These are phyloP conservation scores for Champsocephalus esox DNA, from an alignment of 2,797 vertebrate genomes.

Conservation along the genomic window DNA sequence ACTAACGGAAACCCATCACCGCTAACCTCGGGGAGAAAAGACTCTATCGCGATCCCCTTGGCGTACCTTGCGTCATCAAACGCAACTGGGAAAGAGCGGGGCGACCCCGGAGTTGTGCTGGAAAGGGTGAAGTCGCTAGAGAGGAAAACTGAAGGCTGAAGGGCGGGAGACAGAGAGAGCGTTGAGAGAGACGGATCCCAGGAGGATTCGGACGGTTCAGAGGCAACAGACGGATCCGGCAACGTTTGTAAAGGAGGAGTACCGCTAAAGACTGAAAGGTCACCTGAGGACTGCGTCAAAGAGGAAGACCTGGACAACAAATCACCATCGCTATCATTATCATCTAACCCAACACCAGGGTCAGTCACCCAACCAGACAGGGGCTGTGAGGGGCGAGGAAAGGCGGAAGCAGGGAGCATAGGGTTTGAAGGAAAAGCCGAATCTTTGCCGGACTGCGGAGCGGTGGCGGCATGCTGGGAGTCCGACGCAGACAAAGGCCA, in stretches of 20 bases:
- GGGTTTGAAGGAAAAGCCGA: conserved; percentile 84
- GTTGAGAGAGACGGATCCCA: conserved; percentile 76
- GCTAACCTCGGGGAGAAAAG: conserved; percentile 58
- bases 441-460: conserved; percentile 81
- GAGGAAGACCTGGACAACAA: conserved; percentile 85
- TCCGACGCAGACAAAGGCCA: conserved; percentile 82
- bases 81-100: conserved; percentile 81
- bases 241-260: conserved; percentile 83
- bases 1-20: conserved; percentile 59
- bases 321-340: conserved; percentile 82
- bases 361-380: conserved; percentile 83
- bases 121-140: conserved; percentile 85
- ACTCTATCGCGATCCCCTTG: conserved; percentile 63
- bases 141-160: conserved; percentile 84
- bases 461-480: conserved; percentile 68
- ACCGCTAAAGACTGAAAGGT: conserved; percentile 79
- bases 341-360: conserved; percentile 78
- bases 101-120: conserved; percentile 73
- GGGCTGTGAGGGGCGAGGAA: conserved; percentile 80
- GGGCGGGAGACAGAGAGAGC: conserved; percentile 78
- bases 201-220: conserved; percentile 70
- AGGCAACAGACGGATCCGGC: conserved; percentile 72
- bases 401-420: conserved; percentile 83
- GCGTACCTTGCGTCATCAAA: conserved; percentile 64
- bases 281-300: conserved; percentile 62